phyloP scores from a whole-genome alignment of 2,797 vertebrate genomes.

The Sebastolobus alascanus region DNA sequence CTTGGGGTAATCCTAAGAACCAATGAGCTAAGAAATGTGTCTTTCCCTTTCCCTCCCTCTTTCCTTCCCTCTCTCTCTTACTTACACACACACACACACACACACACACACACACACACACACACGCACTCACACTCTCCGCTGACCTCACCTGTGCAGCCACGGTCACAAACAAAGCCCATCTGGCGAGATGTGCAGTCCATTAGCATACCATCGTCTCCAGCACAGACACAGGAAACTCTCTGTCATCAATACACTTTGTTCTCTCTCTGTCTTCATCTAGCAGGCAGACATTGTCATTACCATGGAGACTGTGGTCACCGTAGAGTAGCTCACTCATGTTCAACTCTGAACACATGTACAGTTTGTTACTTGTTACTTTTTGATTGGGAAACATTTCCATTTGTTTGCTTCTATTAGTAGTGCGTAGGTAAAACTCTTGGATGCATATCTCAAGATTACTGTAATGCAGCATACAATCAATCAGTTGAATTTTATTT shows the following conservation, averaged over 20 bases:
- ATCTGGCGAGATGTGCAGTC: constrained; percentile 71
- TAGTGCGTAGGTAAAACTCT: neutral
- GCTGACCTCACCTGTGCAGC: constrained; percentile 65
- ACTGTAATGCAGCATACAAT: neutral
- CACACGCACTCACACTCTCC: constrained; percentile 8
- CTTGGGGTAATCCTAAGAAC: neutral
- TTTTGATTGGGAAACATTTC: constrained; percentile 4
- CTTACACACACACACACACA: neutral
- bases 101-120: constrained; percentile 2
- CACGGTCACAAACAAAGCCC: constrained; percentile 72
- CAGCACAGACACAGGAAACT: constrained; percentile 66
- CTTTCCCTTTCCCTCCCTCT: neutral
- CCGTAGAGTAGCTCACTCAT: neutral
- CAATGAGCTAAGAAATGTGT: neutral
- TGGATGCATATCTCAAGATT: neutral
- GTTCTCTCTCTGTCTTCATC: constrained; percentile 50
- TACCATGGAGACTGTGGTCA: constrained; percentile 59
- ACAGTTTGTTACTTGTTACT: constrained; percentile 12
- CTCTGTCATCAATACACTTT: constrained; percentile 53
- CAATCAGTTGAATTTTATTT: neutral
- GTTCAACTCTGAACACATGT: constrained; percentile 9
- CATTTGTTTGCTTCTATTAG: neutral
- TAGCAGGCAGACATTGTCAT: constrained; percentile 38
- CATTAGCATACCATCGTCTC: constrained; percentile 82
- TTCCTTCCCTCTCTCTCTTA: neutral